Percentiles rank a stretch among this genome's conserved stretches.
Conservation (phyloP, 2,113 vertebrate species). For the Leptocoma aspasia region DNA sequence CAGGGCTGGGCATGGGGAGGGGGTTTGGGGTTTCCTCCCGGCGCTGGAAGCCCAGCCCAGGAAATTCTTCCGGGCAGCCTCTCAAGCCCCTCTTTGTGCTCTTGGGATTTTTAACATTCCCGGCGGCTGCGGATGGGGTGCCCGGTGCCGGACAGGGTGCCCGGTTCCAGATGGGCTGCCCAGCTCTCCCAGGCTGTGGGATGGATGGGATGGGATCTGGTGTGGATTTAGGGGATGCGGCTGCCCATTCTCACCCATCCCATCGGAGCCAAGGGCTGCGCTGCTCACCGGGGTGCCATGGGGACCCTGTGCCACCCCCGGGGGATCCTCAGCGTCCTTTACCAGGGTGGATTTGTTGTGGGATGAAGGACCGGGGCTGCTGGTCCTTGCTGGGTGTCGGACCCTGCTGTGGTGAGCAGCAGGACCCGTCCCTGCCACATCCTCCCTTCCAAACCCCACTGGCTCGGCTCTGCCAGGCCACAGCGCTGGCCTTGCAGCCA, state of each 20-base stretch:
- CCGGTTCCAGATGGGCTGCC: neutral
- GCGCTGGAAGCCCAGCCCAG: slow-evolving; percentile 22
- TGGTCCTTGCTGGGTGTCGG: neutral
- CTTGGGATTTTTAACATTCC: slow-evolving; percentile 47
- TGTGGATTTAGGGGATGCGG: neutral
- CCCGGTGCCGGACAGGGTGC: neutral
- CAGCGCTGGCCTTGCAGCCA: neutral
- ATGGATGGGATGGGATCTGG: neutral
- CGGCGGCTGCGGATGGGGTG: neutral
- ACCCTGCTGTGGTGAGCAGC: neutral
- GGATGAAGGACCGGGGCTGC: fast-evolving
- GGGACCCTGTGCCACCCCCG: neutral
- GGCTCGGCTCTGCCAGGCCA: neutral
- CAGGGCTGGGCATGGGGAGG: neutral
- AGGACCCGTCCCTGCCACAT: neutral
- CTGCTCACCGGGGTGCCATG: fast-evolving
- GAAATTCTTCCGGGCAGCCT: slow-evolving; percentile 52
- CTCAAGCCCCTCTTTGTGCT: slow-evolving; percentile 58
- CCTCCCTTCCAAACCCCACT: neutral
- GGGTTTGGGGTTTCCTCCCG: neutral
- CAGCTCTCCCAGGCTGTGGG: neutral
- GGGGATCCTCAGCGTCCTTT: neutral
- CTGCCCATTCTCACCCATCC: neutral
- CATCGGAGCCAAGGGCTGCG: fast-evolving
- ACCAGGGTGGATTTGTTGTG: fast-evolving